Evolutionary conservation across 2,888 invertebrate species (phyloP), one percentile per base, ranked within the genome.

Genomic region (Hyposoter dolosus): DNA sequence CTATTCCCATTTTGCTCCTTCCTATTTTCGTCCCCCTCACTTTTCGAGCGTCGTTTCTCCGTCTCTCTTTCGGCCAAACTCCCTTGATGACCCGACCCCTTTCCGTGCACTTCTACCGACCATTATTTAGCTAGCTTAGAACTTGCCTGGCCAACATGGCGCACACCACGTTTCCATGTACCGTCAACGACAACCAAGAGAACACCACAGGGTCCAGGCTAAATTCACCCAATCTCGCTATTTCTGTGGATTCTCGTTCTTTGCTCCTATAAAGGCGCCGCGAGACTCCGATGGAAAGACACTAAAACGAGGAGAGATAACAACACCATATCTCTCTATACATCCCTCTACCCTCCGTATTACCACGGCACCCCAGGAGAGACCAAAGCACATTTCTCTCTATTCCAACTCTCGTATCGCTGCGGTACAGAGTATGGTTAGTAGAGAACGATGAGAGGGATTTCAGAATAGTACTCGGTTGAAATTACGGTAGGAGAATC

Each of bases 81-180:
- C 78, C 79, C 71, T 56, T 74, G 69, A 80, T 84, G 69, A 86
- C 83, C 85, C 74, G 60, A 75, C 90, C 90, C 90, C 90, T 90
- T 91, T 63, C 68, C 63, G 68, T 90, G 91, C 91, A 93, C 90
- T 93, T 93, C 92, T 91, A 92, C 91, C 93, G 90, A 92, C 93
- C 93, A 93, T 93, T 93, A 93, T 93, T 93, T 93, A 93, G 93
- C 91, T 90, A 91, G 93, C 92, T 93, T 93, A 93, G 93, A 93
- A 93, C 91, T 92, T 90, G 90, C 90, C 90, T 88, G 90, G 90
- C 90, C 91, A 90, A 92, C 92, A 92, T 92, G 91, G 91, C 91
- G 75, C 60, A 83, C 72, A 84, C 87, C 83, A 56, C 76, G 68
- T 76, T 82, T 82, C 66, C 78, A 60, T 82, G 72, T 84, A 88